Base-by-base conservation (phyloP, 2,797 vertebrate species). In the Crenuchus spilurus region DNA sequence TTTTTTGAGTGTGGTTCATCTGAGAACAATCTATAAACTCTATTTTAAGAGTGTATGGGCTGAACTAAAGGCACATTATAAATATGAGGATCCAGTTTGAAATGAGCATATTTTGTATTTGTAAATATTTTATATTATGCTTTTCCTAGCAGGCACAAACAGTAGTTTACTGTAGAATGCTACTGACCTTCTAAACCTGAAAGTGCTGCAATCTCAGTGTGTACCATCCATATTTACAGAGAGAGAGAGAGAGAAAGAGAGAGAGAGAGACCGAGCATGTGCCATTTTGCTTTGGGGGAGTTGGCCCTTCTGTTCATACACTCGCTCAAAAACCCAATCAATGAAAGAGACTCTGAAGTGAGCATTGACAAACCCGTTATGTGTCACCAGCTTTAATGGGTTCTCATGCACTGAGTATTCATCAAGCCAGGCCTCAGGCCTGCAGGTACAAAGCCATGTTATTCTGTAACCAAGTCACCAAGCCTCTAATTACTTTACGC, bases 401-500 rank as follows among this genome's bases (percentile, higher is more conserved):
- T 76, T 83, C 82, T 82, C 70, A 70, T 84, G 81, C 82, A 30
- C 71, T 74, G 83, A 72, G 83, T 80, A 87, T 89, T 84, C 86
- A 87, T 90, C 87, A 87, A 73, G 77, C 62, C 35, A 7, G 77
- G 74, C 73, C 80, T 74, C 80, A 83, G 84, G 87, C 88, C 82
- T 81, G 83, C 82, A 88, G 85, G 87, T 80, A 83, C 74, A 77
- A 78, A 30, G 77, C 67, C 80, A 63, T 69, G 75, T 72, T 57
- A 67, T 83, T 86, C 77, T 82, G 68, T 82, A 86, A 85, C 64
- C 75, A 66, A 33, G 81, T 73, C 75, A 84, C 84, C 85, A 90
- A 92, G 79, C 74, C 76, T 83, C 85, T 88, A 91, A 92, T 91
- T 90, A 87, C 84, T 85, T 76, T 75, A 75, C 73, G 1, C 77